These are phyloP conservation scores for Sepioteuthis lessoniana DNA, from an alignment of 2,888 invertebrate genomes.

Conservation along the genomic window DNA sequence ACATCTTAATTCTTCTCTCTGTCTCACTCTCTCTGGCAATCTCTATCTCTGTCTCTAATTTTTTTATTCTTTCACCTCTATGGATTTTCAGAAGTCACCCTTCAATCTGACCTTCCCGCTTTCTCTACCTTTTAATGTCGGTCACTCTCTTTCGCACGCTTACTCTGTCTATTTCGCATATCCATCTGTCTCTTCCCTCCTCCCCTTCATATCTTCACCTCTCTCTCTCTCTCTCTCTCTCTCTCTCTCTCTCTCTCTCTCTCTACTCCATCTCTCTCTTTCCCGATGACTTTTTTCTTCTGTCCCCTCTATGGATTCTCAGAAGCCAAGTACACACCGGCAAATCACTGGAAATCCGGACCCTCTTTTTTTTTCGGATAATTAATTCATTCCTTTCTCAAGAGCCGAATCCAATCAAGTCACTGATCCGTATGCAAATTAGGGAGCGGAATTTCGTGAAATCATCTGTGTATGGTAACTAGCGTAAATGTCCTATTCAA, in stretches of 20 bases:
- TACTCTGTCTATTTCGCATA: background rate
- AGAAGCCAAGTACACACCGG: background rate
- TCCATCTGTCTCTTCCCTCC: background rate
- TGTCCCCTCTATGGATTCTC: background rate
- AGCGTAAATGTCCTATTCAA: background rate
- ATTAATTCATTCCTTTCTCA: conserved; percentile 33
- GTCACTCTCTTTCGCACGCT: background rate
- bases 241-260: background rate
- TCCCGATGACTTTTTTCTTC: background rate
- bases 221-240: background rate
- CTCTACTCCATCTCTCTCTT: background rate
- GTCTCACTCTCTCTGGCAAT: too few species aligned
- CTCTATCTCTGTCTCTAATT: too few species aligned
- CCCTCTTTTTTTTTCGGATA: background rate
- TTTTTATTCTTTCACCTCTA: too few species aligned
- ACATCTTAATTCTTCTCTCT: too few species aligned
- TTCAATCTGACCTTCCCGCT: too few species aligned
- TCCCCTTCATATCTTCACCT: background rate
- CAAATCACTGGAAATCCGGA: too few species aligned
- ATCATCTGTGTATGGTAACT: background rate
- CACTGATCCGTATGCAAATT: conserved; percentile 10
- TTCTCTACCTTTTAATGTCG: too few species aligned
- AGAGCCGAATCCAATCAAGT: conserved; percentile 33
- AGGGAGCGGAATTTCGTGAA: background rate
- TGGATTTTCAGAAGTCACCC: too few species aligned